These are phyloP conservation scores for Zaprionus lachaisei DNA, from an alignment of 1,140 invertebrate species.

Conservation along the genomic window DNA sequence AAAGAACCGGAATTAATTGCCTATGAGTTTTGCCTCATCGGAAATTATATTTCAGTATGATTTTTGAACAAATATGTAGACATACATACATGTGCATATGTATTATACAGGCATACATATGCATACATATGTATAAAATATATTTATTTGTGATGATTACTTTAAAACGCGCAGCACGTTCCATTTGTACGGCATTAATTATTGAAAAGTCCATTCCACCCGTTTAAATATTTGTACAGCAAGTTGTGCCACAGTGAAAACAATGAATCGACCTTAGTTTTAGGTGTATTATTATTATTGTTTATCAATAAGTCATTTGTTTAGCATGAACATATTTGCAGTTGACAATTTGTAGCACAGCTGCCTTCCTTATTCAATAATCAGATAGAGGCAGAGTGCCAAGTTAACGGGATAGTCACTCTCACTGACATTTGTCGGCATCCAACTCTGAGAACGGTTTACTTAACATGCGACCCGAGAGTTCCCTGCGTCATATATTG, in stretches of 20 bases:
- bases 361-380: not conserved
- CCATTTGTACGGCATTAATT: conserved; percentile 8
- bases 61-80: conserved; percentile 11
- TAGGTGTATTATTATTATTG: conserved; percentile 5
- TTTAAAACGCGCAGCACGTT: conserved; percentile 58
- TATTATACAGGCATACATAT: not conserved
- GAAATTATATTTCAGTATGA: conserved; percentile 38
- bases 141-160: conserved; percentile 30
- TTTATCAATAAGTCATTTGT: conserved; percentile 10
- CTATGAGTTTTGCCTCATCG: conserved; percentile 37
- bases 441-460: not conserved
- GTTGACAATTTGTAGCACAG: not conserved
- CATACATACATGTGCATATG: not conserved
- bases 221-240: conserved; percentile 62
- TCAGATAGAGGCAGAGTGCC: not conserved
- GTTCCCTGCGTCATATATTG: conserved; percentile 9
- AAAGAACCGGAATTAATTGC: conserved; percentile 50
- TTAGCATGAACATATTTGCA: not conserved
- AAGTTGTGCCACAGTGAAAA: conserved; percentile 22
- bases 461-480: not conserved
- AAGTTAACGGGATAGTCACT: conserved; percentile 8
- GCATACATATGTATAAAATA: not conserved
- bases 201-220: conserved; percentile 54
- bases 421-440: conserved; percentile 1
- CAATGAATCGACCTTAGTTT: conserved; percentile 39